Conservation (phyloP, 2,797 vertebrate species). For the Synanceia verrucosa region DNA sequence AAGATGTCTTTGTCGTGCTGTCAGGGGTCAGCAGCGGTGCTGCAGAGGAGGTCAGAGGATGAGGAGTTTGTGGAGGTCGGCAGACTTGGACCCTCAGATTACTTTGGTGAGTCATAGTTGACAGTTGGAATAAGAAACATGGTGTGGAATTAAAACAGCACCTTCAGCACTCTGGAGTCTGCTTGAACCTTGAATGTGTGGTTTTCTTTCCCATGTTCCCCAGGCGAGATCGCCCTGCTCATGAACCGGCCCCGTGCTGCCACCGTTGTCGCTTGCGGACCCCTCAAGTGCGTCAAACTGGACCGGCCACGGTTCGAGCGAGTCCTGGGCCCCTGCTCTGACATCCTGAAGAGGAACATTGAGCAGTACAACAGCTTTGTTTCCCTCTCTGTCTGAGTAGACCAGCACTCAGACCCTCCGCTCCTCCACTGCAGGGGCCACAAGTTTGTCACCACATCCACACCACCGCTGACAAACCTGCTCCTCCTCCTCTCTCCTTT, state of each 20-base stretch:
- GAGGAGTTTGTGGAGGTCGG: constrained; percentile 95
- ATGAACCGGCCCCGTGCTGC: constrained; percentile 93
- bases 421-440: constrained; percentile 64
- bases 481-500: not conserved
- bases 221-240: constrained; percentile 91
- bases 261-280: constrained; percentile 89
- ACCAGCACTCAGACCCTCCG: not conserved
- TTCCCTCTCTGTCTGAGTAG: constrained; percentile 89
- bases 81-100: constrained; percentile 90
- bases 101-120: constrained; percentile 84
- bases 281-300: constrained; percentile 91
- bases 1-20: not conserved
- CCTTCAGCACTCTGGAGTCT: not conserved
- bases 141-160: not conserved
- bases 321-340: constrained; percentile 90
- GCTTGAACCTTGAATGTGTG: not conserved
- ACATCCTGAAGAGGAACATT: constrained; percentile 93
- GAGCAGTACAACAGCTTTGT: constrained; percentile 97
- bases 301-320: constrained; percentile 92
- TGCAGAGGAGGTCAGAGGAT: constrained; percentile 90
- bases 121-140: not conserved
- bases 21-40: constrained; percentile 90
- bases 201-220: not conserved
- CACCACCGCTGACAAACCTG: constrained; percentile 52
- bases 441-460: constrained; percentile 56